Conservation (phyloP, 2,888 invertebrate genomes). For the Chymomyza amoena region DNA sequence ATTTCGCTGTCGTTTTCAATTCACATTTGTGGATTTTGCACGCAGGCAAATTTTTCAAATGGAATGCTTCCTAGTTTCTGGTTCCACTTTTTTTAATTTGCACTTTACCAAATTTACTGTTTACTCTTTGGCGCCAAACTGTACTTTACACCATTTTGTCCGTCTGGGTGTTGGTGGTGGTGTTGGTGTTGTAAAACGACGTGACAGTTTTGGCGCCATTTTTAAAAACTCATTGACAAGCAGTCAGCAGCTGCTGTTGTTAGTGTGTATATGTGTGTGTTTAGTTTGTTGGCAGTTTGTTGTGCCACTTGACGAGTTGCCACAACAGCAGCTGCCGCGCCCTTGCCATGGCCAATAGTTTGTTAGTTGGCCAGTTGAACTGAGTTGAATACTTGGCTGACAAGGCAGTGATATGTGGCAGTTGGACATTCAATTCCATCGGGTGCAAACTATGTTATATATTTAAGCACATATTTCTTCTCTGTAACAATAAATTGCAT, state of each 20-base stretch:
- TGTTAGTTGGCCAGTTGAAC: slow-evolving; percentile 8
- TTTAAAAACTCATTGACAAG: slow-evolving; percentile 19
- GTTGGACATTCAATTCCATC: not conserved
- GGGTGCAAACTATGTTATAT: not conserved
- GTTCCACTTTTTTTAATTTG: slow-evolving; percentile 29
- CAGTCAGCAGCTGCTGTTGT: not conserved
- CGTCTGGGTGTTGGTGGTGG: not conserved
- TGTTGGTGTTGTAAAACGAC: not conserved
- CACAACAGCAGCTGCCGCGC: slow-evolving; percentile 17
- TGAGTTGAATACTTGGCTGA: not conserved
- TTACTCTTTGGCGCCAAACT: not conserved
- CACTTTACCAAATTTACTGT: slow-evolving; percentile 14
- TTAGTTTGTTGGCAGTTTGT: slow-evolving; percentile 18
- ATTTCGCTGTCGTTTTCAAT: not conserved
- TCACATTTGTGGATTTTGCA: slow-evolving; percentile 20
- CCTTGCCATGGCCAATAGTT: slow-evolving; percentile 18
- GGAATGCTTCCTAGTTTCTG: slow-evolving; percentile 25
- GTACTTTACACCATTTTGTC: not conserved
- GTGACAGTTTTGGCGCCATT: slow-evolving; percentile 26
- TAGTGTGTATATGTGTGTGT: not conserved
- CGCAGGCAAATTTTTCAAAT: slow-evolving; percentile 22
- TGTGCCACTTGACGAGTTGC: slow-evolving; percentile 14
- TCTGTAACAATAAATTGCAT: not conserved
- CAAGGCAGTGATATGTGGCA: not conserved
- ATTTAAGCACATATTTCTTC: not conserved